phyloP scores from a whole-genome alignment of 2,797 vertebrate species.

The Gymnothorax reevesii region DNA sequence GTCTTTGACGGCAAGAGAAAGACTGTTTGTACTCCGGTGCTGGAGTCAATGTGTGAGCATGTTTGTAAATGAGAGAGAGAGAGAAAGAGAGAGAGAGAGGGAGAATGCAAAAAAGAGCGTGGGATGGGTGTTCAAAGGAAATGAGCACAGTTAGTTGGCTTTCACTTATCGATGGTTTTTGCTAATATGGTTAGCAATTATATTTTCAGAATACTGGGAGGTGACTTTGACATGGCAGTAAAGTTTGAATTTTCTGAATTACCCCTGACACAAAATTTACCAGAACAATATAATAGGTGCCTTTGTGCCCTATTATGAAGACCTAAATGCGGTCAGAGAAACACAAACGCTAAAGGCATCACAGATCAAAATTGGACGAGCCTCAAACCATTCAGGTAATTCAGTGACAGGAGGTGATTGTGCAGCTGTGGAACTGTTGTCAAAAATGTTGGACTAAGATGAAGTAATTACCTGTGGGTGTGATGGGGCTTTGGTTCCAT shows the following conservation, averaged over 20 bases:
- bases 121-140: conserved; percentile 39
- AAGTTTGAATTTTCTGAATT: neutral
- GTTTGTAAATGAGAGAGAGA: conserved; percentile 14
- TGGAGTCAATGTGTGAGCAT: conserved; percentile 28
- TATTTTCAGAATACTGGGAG: conserved; percentile 47
- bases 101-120: conserved; percentile 8
- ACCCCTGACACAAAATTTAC: neutral
- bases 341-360: no score
- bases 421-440: no score
- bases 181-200: conserved; percentile 62
- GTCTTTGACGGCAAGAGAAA: conserved; percentile 73
- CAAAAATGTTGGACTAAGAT: no score
- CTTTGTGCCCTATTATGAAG: no score
- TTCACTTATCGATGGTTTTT: conserved; percentile 37
- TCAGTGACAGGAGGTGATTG: no score
- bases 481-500: no score
- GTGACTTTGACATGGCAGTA: neutral
- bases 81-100: conserved; percentile 3
- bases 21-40: conserved; percentile 71
- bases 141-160: conserved; percentile 63
- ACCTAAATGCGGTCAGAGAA: no score
- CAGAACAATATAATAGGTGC: no score
- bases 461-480: no score
- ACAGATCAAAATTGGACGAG: no score
- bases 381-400: no score